Evolutionary conservation across 1,140 invertebrate species (phyloP).

Genomic region (Drosophila bipectinata): DNA sequence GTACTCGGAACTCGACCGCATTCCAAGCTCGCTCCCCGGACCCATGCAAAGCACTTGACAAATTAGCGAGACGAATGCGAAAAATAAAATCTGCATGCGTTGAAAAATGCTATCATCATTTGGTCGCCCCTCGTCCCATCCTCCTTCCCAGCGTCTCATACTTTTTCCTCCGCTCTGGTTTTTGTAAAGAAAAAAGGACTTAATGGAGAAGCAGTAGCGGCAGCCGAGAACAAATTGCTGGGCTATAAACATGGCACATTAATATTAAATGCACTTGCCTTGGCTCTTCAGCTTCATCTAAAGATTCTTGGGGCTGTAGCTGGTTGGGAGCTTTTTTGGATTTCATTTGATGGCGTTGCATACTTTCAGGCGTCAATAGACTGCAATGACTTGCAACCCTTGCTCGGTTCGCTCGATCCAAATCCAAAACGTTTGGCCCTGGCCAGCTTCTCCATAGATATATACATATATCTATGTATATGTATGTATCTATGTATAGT

Average conservation of each 20-base stretch:
- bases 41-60: constrained; percentile 53
- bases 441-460: constrained; percentile 10
- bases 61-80: constrained; percentile 53
- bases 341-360: constrained; percentile 54
- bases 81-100: constrained; percentile 66
- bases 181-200: constrained; percentile 27
- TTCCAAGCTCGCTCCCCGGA: constrained; percentile 9
- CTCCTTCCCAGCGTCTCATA: constrained; percentile 4
- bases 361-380: constrained; percentile 79
- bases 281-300: constrained; percentile 11
- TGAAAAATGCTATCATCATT: constrained; percentile 72
- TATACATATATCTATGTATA: not conserved
- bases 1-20: constrained; percentile 15
- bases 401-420: constrained; percentile 45
- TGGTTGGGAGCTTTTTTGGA: constrained; percentile 6
- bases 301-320: constrained; percentile 11
- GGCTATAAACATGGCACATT: constrained; percentile 73
- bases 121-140: constrained; percentile 1
- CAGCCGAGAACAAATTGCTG: constrained; percentile 66
- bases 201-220: constrained; percentile 19
- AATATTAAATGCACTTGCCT: constrained; percentile 75
- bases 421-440: constrained; percentile 61
- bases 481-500: not conserved
- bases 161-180: constrained; percentile 13
- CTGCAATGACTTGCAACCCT: constrained; percentile 70